These are phyloP conservation scores for Ascaphus truei DNA, from an alignment of 2,113 vertebrate genomes.

Conservation along the genomic window DNA sequence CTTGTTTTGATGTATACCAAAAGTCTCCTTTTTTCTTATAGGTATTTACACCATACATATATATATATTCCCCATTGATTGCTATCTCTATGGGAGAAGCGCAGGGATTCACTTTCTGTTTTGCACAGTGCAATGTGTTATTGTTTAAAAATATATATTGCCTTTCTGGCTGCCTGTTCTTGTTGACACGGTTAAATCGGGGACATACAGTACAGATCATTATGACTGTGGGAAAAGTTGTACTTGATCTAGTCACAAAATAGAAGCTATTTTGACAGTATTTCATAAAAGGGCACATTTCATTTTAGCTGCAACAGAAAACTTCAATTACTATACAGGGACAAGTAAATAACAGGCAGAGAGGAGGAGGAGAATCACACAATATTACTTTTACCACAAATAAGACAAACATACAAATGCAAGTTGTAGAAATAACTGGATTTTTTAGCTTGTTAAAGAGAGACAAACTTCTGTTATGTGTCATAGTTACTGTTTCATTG, in stretches of 20 bases:
- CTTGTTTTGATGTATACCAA: too few species aligned
- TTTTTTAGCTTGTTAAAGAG: not conserved
- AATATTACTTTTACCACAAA: not conserved
- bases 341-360: not conserved
- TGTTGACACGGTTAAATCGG: not conserved
- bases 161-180: not conserved
- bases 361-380: not conserved
- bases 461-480: conserved; percentile 12
- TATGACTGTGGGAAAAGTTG: not conserved
- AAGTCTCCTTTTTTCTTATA: too few species aligned
- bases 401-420: not conserved
- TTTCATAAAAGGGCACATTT: not conserved
- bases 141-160: not conserved
- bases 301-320: not conserved
- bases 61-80: too few species aligned
- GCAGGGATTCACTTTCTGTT: too few species aligned
- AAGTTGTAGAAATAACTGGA: not conserved
- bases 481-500: conserved; percentile 52
- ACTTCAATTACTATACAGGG: not conserved
- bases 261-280: not conserved
- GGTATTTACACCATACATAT: too few species aligned
- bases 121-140: too few species aligned
- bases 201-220: not conserved
- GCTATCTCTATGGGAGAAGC: too few species aligned
- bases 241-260: not conserved